A percentile compares a stretch with the other conserved stretches of the same genome.
These are phyloP conservation scores for Nylanderia fulva DNA, from an alignment of 1,140 invertebrate species.

Conservation along the genomic window DNA sequence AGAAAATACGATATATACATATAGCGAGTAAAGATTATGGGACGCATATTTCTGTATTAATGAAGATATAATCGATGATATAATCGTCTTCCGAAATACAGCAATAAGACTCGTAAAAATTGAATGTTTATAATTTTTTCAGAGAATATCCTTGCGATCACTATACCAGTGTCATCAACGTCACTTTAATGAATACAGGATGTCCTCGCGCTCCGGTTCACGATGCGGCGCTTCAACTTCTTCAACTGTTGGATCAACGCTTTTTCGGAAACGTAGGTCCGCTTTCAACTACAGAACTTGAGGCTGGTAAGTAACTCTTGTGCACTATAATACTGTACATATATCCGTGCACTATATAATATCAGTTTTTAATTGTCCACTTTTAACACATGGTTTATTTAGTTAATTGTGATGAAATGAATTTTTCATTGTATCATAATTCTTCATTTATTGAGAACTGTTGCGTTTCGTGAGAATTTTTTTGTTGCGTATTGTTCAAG, in stretches of 20 bases:
- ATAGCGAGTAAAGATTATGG: background rate
- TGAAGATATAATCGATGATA: background rate
- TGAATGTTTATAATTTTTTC: slow-evolving; percentile 70
- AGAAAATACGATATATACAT: slow-evolving; percentile 23
- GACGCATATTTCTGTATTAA: background rate
- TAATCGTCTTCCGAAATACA: slow-evolving; percentile 13
- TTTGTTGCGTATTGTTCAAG: background rate
- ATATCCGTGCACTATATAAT: background rate
- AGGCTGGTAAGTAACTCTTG: slow-evolving; percentile 86
- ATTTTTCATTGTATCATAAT: slow-evolving; percentile 8
- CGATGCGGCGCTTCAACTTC: slow-evolving; percentile 96
- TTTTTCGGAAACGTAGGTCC: slow-evolving; percentile 95
- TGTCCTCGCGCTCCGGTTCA: slow-evolving; percentile 96
- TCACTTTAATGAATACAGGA: slow-evolving; percentile 98
- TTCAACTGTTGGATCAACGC: slow-evolving; percentile 97
- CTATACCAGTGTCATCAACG: slow-evolving; percentile 98
- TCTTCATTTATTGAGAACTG: slow-evolving; percentile 12
- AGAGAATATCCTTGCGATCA: slow-evolving; percentile 99
- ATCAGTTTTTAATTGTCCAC: background rate
- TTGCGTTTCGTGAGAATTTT: slow-evolving; percentile 14
- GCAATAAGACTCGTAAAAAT: slow-evolving; percentile 15
- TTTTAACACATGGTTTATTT: slow-evolving; percentile 13
- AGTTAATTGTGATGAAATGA: background rate
- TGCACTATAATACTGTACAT: slow-evolving; percentile 4
- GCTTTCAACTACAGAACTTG: slow-evolving; percentile 89